A percentile compares a stretch with the other conserved stretches of the same genome.
Conservation (phyloP, 2,113 vertebrate species). For the Phalacrocorax carbo region DNA sequence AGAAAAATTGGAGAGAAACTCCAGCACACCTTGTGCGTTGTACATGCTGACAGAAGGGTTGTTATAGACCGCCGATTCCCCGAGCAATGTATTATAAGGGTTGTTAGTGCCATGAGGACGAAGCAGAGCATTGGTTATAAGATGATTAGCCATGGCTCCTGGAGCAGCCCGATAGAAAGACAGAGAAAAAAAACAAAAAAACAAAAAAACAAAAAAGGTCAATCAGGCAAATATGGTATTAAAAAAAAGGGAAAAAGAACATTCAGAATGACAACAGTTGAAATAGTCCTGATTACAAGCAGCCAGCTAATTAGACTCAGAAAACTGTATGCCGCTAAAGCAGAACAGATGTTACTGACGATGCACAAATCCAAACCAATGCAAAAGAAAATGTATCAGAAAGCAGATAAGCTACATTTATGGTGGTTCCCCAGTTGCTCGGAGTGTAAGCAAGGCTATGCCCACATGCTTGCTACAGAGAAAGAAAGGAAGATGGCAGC, state of each 20-base stretch:
- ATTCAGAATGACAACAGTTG: slow-evolving; percentile 88
- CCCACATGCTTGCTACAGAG: slow-evolving; percentile 72
- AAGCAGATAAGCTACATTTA: slow-evolving; percentile 63
- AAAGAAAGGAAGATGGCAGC: slow-evolving; percentile 50
- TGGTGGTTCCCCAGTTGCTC: slow-evolving; percentile 28
- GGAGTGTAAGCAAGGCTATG: slow-evolving; percentile 67
- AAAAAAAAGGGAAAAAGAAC: slow-evolving; percentile 78
- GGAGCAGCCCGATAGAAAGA: slow-evolving; percentile 92
- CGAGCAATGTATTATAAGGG: slow-evolving; percentile 99
- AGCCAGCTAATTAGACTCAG: slow-evolving; percentile 74
- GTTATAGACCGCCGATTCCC: slow-evolving; percentile 99
- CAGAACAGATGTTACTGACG: slow-evolving; percentile 73
- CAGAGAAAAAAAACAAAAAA: slow-evolving; percentile 78
- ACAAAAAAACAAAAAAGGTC: slow-evolving; percentile 80
- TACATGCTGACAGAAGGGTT: slow-evolving; percentile 99
- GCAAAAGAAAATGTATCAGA: slow-evolving; percentile 70
- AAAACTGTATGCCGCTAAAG: slow-evolving; percentile 71
- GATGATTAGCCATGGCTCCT: slow-evolving; percentile 99
- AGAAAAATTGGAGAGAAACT: slow-evolving; percentile 80
- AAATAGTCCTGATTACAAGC: slow-evolving; percentile 79
- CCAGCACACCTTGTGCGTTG: slow-evolving; percentile 99
- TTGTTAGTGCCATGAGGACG: slow-evolving; percentile 99
- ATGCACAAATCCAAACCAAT: slow-evolving; percentile 64
- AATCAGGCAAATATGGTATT: slow-evolving; percentile 89
- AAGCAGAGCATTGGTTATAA: slow-evolving; percentile 99